Percentiles rank a stretch among this genome's conserved stretches.
phyloP scores from a whole-genome alignment of 1,140 invertebrate genomes.

The Caenorhabditis brenneri region DNA sequence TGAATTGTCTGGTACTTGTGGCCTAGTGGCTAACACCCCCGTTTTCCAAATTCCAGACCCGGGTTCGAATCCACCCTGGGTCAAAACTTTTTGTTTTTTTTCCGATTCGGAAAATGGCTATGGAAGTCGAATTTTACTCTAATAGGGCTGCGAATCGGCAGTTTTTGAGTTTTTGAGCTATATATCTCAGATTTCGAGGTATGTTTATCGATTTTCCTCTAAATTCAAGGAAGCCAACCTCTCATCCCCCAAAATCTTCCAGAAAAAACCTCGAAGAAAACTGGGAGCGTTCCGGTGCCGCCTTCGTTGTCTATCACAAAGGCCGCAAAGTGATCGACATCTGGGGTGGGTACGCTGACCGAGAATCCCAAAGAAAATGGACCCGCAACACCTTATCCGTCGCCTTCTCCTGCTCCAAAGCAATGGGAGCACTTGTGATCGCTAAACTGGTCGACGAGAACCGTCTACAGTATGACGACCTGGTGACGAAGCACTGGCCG shows the following conservation, averaged over 20 bases:
- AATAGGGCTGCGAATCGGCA: too few relatives aligned
- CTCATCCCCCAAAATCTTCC: background rate
- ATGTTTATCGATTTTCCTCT: too few relatives aligned
- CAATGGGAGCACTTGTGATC: slow-evolving; percentile 65
- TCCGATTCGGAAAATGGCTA: too few relatives aligned
- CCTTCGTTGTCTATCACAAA: slow-evolving; percentile 43
- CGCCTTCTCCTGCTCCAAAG: slow-evolving; percentile 50
- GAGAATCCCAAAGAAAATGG: slow-evolving; percentile 45
- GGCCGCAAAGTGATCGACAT: slow-evolving; percentile 40
- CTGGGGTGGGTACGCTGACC: slow-evolving; percentile 51
- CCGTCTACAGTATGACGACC: slow-evolving; percentile 67
- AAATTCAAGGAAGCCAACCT: too few relatives aligned
- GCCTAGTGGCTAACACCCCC: too few relatives aligned
- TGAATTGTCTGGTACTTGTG: too few relatives aligned
- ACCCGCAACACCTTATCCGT: slow-evolving; percentile 29
- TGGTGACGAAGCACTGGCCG: slow-evolving; percentile 71
- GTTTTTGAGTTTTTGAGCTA: too few relatives aligned
- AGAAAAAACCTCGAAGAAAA: slow-evolving; percentile 37
- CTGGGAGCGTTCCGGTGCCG: slow-evolving; percentile 39
- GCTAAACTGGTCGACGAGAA: slow-evolving; percentile 70
- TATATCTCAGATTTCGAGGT: too few relatives aligned
- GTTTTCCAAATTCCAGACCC: too few relatives aligned
- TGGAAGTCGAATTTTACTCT: too few relatives aligned
- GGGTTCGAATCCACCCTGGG: too few relatives aligned
- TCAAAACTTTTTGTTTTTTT: too few relatives aligned